phyloP scores from a whole-genome alignment of 1,140 invertebrate species.

The Drosophila biarmipes region DNA sequence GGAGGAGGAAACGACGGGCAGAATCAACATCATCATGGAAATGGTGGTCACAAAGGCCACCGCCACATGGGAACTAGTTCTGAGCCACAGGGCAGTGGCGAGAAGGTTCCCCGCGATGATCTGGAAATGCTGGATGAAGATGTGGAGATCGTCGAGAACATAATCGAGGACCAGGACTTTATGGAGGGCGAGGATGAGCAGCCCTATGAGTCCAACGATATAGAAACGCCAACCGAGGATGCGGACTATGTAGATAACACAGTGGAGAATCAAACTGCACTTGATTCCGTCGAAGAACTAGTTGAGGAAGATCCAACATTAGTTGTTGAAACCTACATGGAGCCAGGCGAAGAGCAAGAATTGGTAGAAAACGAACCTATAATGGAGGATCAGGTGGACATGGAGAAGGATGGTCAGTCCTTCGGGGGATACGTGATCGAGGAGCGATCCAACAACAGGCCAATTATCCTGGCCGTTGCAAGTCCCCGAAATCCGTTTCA shows the following conservation, averaged over 20 bases:
- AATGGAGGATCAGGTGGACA: conserved; percentile 21
- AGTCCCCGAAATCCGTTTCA: conserved; percentile 38
- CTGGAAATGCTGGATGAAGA: conserved; percentile 14
- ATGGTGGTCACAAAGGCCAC: background rate
- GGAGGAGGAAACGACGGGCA: background rate
- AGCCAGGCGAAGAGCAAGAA: background rate
- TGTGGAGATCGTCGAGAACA: conserved; percentile 23
- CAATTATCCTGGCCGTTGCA: conserved; percentile 31
- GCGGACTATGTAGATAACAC: conserved; percentile 13
- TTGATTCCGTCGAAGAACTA: conserved; percentile 16
- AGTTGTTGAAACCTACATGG: background rate
- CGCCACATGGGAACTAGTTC: background rate
- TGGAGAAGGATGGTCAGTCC: conserved; percentile 3
- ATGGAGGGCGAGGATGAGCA: conserved; percentile 12
- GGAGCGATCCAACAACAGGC: conserved; percentile 24
- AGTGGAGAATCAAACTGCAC: background rate
- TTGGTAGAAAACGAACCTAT: conserved; percentile 6
- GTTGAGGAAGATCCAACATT: conserved; percentile 13
- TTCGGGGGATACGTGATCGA: conserved; percentile 1
- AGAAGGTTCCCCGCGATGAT: conserved; percentile 15
- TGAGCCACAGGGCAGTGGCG: background rate
- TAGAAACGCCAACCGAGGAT: conserved; percentile 4
- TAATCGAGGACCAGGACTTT: conserved; percentile 21
- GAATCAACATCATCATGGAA: background rate
- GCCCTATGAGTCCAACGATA: background rate